Evolutionary conservation across 2,113 vertebrate genomes (phyloP), one percentile per base, ranked within the genome.

Genomic region (Atractosteus spatula): DNA sequence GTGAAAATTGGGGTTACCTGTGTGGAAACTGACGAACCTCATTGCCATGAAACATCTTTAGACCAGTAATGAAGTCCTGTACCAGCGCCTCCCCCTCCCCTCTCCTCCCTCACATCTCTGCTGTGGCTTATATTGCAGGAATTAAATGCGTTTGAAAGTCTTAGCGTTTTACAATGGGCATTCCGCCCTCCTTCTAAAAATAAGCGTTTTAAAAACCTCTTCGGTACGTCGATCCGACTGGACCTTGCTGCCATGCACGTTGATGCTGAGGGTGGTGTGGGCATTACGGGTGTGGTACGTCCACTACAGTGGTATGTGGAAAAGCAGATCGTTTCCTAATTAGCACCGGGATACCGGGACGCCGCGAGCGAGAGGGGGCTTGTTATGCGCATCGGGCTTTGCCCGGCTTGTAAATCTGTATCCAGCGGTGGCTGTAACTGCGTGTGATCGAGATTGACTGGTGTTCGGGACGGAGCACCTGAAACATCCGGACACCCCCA

Each of bases 271-370:
- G 16, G 6, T 16, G 4, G 57, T 55, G 55, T 59, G 76, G 84
- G 84, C 82, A 78, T 78, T 79, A 73, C 90, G 89, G 90, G 90
- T 91, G 89, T 90, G 89, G 89, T 91, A 69, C 86, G 71, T 83
- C 84, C 78, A 78, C 72, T 79, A 65, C 70, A 67, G 78, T 41
- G 47, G 43, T 69, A 45, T 74, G 63, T 74, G 68, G 13, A 29
- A 11, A 14, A 68, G 61, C 41, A 16, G 7, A 78, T 69, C 45
- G 64, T 7, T 62, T 64, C 3, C 10, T 11, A 29, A 29, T 29
- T 29, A 59, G 51, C 61, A 13, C 12, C 10, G 61, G 41, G 29
- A 11, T 2, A 68, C 4, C 8, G 17, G 7, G 41, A 64, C 3
- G 14, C 29, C 56, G 65, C 41, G 44, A 51, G 55, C 29, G 12